phyloP scores from a whole-genome alignment of 2,888 invertebrate genomes.

The Mellilla xanthometata region DNA sequence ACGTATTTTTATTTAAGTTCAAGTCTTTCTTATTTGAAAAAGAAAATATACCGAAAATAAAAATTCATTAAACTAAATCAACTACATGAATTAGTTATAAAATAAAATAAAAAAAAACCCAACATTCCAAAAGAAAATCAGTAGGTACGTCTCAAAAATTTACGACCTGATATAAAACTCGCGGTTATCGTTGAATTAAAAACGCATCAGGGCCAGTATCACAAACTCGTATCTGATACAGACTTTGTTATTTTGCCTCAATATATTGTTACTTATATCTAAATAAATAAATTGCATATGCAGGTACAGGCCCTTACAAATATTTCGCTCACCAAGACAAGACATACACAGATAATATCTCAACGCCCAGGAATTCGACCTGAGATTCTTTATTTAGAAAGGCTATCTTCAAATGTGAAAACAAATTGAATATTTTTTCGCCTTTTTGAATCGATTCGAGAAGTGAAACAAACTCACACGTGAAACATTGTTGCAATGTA shows the following conservation, averaged over 20 bases:
- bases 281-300: too few relatives aligned
- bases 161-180: conserved; percentile 14
- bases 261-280: too few relatives aligned
- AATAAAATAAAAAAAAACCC: too few relatives aligned
- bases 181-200: conserved; percentile 25
- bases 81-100: too few relatives aligned
- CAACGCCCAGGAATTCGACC: conserved; percentile 14
- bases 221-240: too few relatives aligned
- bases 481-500: background rate
- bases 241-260: too few relatives aligned
- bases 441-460: background rate
- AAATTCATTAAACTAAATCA: too few relatives aligned
- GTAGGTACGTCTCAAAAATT: conserved; percentile 7
- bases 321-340: background rate
- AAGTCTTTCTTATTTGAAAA: too few relatives aligned
- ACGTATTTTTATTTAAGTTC: too few relatives aligned
- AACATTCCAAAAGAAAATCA: conserved; percentile 5
- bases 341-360: conserved; percentile 24
- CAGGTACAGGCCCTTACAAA: too few relatives aligned
- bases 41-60: too few relatives aligned
- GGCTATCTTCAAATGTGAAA: conserved; percentile 3
- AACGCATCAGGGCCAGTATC: conserved; percentile 14
- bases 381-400: conserved; percentile 19
- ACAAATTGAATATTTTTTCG: conserved; percentile 5
- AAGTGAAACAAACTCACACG: background rate